These are phyloP conservation scores for Dexiosoma caninum DNA, from an alignment of 2,888 invertebrate genomes.

Conservation along the genomic window DNA sequence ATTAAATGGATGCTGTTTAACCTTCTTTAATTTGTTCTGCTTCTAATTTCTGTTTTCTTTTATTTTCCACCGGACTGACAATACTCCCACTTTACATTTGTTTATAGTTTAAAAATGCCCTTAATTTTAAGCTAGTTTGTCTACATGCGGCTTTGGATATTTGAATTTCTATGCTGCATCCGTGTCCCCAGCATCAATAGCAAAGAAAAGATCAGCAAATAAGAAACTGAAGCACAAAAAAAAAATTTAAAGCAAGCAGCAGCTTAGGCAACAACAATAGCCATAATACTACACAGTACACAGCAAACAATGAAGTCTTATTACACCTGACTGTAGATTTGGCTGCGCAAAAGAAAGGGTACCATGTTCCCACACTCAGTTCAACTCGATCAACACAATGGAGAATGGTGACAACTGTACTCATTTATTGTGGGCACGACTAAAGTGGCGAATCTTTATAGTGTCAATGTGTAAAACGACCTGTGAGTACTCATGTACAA, in stretches of 20 bases:
- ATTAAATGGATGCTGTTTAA: no score
- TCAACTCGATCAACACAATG: constrained; percentile 51
- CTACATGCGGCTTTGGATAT: neutral
- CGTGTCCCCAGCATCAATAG: neutral
- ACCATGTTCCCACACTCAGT: constrained; percentile 73
- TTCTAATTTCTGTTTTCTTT: neutral
- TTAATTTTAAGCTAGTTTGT: constrained; percentile 17
- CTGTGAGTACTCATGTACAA: constrained; percentile 47
- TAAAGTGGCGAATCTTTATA: constrained; percentile 45
- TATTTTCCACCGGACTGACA: constrained; percentile 7
- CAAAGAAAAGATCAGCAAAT: neutral
- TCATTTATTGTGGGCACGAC: constrained; percentile 52
- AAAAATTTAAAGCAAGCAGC: constrained; percentile 32
- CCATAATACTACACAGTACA: constrained; percentile 22
- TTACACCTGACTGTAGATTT: constrained; percentile 65
- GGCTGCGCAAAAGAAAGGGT: constrained; percentile 69
- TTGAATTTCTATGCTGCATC: neutral
- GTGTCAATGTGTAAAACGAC: constrained; percentile 61
- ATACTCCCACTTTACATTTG: constrained; percentile 28
- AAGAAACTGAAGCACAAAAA: neutral
- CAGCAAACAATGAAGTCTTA: constrained; percentile 60
- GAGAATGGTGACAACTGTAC: constrained; percentile 62
- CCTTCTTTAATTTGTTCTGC: no score
- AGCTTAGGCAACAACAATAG: constrained; percentile 18
- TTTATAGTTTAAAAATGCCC: constrained; percentile 45